Evolutionary conservation across 2,888 invertebrate species (phyloP).

Genomic region (Tetragonula carbonaria): DNA sequence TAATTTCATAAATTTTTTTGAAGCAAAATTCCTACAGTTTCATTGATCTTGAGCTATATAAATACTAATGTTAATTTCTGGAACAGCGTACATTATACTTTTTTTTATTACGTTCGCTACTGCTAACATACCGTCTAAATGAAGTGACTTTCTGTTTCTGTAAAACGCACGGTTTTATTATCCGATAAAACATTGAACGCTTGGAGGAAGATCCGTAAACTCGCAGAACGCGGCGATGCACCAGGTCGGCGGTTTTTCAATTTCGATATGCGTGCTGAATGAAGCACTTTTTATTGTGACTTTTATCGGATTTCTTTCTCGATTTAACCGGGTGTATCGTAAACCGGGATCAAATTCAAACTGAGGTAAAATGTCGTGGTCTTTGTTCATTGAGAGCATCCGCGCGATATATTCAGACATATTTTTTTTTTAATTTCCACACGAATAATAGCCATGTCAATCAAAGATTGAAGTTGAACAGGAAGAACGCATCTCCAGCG

Average conservation of each 20-base stretch:
- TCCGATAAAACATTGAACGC: neutral
- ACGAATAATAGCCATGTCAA: conserved; percentile 14
- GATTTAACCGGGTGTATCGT: conserved; percentile 32
- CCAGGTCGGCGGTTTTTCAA: conserved; percentile 37
- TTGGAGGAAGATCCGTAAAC: too few species aligned
- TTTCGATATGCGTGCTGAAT: conserved; percentile 42
- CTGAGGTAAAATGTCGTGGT: conserved; percentile 15
- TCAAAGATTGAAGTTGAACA: neutral
- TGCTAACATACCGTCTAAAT: neutral
- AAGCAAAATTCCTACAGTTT: neutral
- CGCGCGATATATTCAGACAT: neutral
- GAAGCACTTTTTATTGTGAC: conserved; percentile 45
- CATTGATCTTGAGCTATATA: neutral
- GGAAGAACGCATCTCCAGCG: neutral
- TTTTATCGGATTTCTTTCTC: conserved; percentile 45
- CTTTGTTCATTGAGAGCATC: conserved; percentile 9
- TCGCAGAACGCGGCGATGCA: neutral
- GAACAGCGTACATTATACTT: neutral
- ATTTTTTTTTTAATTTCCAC: neutral
- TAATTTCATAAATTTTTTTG: too few species aligned
- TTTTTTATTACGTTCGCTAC: neutral
- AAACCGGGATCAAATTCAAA: neutral
- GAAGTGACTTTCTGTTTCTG: neutral
- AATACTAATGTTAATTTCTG: too few species aligned
- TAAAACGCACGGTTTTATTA: conserved; percentile 5